These are phyloP conservation scores for Trichosurus vulpecula DNA, from an alignment of 2,797 vertebrate genomes.

Conservation along the genomic window DNA sequence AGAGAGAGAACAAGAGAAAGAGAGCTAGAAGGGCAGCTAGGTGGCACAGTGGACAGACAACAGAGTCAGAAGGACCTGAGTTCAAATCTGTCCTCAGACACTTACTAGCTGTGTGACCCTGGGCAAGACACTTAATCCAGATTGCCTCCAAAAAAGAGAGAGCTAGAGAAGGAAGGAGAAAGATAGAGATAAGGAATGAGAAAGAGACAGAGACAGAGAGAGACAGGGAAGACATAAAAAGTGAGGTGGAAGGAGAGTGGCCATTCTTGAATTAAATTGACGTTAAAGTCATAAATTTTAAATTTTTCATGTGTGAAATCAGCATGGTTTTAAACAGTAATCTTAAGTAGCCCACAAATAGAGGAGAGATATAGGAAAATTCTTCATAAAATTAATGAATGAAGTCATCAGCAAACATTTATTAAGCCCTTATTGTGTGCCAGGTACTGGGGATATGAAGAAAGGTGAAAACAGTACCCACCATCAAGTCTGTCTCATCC, in stretches of 20 bases:
- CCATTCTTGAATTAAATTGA: neutral
- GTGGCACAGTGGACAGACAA: too few relatives aligned
- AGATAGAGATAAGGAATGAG: too few relatives aligned
- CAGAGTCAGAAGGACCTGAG: too few relatives aligned
- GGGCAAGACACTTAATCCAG: too few relatives aligned
- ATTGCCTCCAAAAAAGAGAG: too few relatives aligned
- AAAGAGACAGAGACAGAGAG: neutral
- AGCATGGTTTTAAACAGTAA: neutral
- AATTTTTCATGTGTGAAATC: neutral
- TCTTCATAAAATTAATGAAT: neutral
- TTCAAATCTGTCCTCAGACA: too few relatives aligned
- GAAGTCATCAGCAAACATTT: neutral
- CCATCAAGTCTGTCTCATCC: neutral
- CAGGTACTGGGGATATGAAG: neutral
- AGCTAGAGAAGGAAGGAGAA: neutral
- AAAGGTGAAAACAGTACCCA: neutral
- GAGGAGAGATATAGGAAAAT: neutral
- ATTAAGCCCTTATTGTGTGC: neutral
- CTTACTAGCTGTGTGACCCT: too few relatives aligned
- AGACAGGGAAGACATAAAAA: rapidly evolving
- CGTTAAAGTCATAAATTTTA: neutral
- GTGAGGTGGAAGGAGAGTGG: rapidly evolving
- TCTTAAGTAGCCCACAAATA: neutral
- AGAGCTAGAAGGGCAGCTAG: neutral
- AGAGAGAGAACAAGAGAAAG: neutral